Evolutionary conservation across 2,888 invertebrate species (phyloP), one percentile per base, ranked within the genome.

Genomic region (Thymelicus lineola): DNA sequence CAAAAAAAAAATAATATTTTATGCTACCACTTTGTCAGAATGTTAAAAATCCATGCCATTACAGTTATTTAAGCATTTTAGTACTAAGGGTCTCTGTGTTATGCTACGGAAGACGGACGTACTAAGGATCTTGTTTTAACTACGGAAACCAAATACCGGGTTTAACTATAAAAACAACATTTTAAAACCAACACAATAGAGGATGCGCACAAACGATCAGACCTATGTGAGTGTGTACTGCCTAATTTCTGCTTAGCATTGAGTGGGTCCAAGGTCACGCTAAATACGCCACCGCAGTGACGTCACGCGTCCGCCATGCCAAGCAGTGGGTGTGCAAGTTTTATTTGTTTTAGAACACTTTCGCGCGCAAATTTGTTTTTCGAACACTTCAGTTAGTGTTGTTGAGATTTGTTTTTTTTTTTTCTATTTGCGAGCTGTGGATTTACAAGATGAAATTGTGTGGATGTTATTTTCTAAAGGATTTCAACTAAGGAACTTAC

Each of bases 161-260:
- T 42, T 0, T 12, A 12, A 10, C 12, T 42, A 42, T 12, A 42
- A 42, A 42, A 10, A 36, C 2, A 58, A 10, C 66, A 17, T 20
- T 60, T 60, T 17, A 36, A 53, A 53, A 42, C 53, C 17, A 55
- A 55, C 46, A 55, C 45, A 45, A 36, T 5, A 36, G 66, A 46
- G 61, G 53, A 67, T 61, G 67, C 50, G 59, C 28, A 17, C 20
- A 36, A 57, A n/a, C 57, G 57, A 57, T 28, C 1, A 28, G 28
- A 5, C 35, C 55, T 35, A 36, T n/a, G 55, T 17, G 53, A 53
- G 55, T 55, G 67, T 12, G 55, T 68, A 68, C 68, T 68, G 70
- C 70, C 88, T 82, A 90, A 88, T 87, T 80, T 87, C 85, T 83
- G 82, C 84, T 84, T 87, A 91, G 91, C 92, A 92, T 90, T 91